Base-by-base conservation (phyloP, 2,113 vertebrate species). In the Hystrix brachyura region DNA sequence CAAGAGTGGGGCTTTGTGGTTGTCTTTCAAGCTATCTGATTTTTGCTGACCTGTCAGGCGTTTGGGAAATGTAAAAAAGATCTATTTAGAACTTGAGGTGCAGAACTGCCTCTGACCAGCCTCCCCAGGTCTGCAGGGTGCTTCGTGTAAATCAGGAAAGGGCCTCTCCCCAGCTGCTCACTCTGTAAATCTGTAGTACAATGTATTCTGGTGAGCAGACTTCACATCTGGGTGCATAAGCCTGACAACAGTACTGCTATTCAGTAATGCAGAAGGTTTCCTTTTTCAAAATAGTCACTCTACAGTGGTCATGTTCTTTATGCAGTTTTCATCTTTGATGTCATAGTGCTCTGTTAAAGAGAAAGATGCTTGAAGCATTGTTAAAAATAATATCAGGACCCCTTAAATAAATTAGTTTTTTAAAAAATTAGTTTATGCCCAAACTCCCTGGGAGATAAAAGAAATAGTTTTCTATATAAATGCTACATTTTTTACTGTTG, bases 291-390 rank as follows among this genome's bases (percentile, higher is more conserved):
- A 69, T 32, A 27, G 62, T 51, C 38, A 12, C 12, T 83, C 14
- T 85, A 9, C 2, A 69, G 65, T n/a, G 80, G 11, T 1, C 34
- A 86, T 87, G 3, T 72, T 79, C 67, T 46, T 19, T 46, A 19
- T 86, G 59, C 82, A 6, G 3, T 5, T 87, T 94, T 92, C 32
- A 51, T 71, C 38, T 82, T 86, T 48, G 34, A 81, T 87, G 94
- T 93, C 38, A 69, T 14, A 60, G 23, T 67, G 46, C 5, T 90
- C 12, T 67, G 38, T 67, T 83, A 78, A 90, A 90, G n/a, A 90
- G 17, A 79, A 80, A 5, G 53, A 67, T 51, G 92, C 83, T 34
- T 94, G 79, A 51, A 89, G 25, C 51, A 51, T 51, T 80, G 89
- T 43, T 32, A 34, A n/a, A 86, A 38, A 91, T 38, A 25, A 80